Percentiles rank a stretch among this genome's conserved stretches.
Evolutionary conservation across 2,113 vertebrate genomes (phyloP).

Genomic region (Toxotes chatareus): DNA sequence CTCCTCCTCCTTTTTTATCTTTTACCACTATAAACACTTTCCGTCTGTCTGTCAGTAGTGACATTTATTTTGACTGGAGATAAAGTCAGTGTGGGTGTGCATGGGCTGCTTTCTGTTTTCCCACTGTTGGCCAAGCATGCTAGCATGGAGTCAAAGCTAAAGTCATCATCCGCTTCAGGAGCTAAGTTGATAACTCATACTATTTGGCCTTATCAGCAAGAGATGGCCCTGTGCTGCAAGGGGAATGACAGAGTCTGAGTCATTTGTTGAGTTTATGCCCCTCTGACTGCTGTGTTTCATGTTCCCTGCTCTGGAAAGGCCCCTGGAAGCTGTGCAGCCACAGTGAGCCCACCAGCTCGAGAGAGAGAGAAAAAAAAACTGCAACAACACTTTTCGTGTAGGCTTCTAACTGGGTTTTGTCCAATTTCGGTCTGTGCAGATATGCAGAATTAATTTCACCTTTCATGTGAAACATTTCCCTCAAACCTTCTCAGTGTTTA

Average conservation of each 20-base stretch:
- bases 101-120: constrained; percentile 5
- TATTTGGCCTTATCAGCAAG: constrained; percentile 55
- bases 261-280: constrained; percentile 50
- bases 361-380: not conserved
- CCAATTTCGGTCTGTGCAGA: not conserved
- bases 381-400: not conserved
- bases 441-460: constrained; percentile 19
- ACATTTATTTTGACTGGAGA: constrained; percentile 52
- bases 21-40: constrained; percentile 36
- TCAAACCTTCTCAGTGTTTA: constrained; percentile 14
- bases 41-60: constrained; percentile 12
- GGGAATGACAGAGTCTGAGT: constrained; percentile 43
- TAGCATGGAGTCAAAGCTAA: constrained; percentile 6
- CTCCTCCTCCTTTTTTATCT: constrained; percentile 36
- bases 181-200: constrained; percentile 45
- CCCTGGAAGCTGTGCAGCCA: constrained; percentile 21
- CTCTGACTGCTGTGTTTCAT: constrained; percentile 35
- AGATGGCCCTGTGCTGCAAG: constrained; percentile 45
- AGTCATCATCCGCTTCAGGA: constrained; percentile 31
- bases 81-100: constrained; percentile 6
- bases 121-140: constrained; percentile 16
- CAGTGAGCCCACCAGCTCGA: constrained; percentile 19
- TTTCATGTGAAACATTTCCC: constrained; percentile 10
- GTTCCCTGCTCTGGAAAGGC: constrained; percentile 31
- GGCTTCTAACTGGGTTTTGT: not conserved